Evolutionary conservation across 1,140 invertebrate species (phyloP), one percentile per base, ranked within the genome.

Genomic region (Mylabris phalerata): DNA sequence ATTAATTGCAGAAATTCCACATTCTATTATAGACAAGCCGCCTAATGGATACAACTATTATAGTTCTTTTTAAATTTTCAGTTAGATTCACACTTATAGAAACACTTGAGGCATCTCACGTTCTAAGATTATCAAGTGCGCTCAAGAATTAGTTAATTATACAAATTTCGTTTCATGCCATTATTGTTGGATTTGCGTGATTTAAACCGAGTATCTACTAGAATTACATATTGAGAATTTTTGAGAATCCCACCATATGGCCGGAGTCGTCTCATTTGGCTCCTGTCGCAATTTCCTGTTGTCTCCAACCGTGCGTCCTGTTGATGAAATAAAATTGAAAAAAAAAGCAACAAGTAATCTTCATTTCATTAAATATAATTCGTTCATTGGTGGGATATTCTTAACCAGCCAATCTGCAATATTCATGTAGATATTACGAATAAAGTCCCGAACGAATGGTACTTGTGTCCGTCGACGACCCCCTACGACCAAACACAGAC

Each of bases 401-500:
- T 5, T 6, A n/a, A 42, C 3, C 4, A 42, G 7, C 32, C 32
- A 32, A 32, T 32, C 32, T 42, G 11, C 11, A n/a, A 42, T 42
- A 42, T 42, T n/a, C 9, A 42, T 46, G 43, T 55, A 43, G 4
- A 19, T 38, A 46, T 46, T 39, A 38, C 24, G 51, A 40, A 51
- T 46, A 59, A 59, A 54, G 41, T 59, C 43, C 44, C 39, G 39
- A 59, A 59, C 57, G 47, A 59, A 58, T 58, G 56, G 47, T 45
- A 50, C 19, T 19, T 19, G 19, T 19, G 19, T 19, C 19, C 48
- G 49, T 45, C 9, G 44, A 54, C 50, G 55, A 62, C 60, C 60
- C 60, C 60, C 60, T 62, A 54, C 55, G 51, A 62, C 52, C 49
- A 50, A 38, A 19, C 47, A 38, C 40, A 40, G 60, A 62, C 55